A percentile compares a stretch with the other conserved stretches of the same genome.
Evolutionary conservation across 92 coral and sea anemone genomes (phyloP).

Genomic region (Porites cylindrica): DNA sequence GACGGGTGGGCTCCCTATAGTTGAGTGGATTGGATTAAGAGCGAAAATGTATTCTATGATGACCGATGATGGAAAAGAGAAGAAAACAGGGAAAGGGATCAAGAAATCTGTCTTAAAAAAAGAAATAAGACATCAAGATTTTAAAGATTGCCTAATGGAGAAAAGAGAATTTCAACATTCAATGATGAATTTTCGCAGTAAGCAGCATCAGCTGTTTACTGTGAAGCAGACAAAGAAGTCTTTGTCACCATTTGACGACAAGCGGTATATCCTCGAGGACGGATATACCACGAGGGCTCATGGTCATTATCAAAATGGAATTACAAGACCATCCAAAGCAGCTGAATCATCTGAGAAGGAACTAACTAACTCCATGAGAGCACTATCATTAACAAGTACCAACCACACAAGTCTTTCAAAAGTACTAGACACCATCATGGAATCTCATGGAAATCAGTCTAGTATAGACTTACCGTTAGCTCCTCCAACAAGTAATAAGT

Average conservation of each 20-base stretch:
- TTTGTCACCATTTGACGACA: neutral
- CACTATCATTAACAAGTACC: too few relatives aligned
- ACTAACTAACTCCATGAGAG: too few relatives aligned
- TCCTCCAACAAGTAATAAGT: too few relatives aligned
- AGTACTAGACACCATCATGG: too few relatives aligned
- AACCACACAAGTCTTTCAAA: too few relatives aligned
- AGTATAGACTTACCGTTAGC: too few relatives aligned
- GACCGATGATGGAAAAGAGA: neutral
- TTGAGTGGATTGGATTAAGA: constrained; percentile 25
- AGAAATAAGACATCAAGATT: neutral
- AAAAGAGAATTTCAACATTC: neutral
- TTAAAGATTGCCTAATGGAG: neutral
- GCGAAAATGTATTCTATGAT: constrained; percentile 36
- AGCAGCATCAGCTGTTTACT: neutral
- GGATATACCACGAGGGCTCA: neutral
- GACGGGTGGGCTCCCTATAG: constrained; percentile 28
- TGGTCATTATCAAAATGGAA: neutral
- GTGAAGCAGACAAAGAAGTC: too few relatives aligned
- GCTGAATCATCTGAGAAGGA: too few relatives aligned
- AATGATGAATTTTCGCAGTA: neutral
- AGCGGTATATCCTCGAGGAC: neutral
- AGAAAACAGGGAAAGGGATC: constrained; percentile 10
- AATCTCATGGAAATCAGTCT: too few relatives aligned
- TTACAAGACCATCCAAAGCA: neutral
- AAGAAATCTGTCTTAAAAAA: constrained; percentile 26